Base-by-base conservation (phyloP, 37 sponge, comb jelly and placozoan genomes). In the Diacarnus erythraeanus region DNA sequence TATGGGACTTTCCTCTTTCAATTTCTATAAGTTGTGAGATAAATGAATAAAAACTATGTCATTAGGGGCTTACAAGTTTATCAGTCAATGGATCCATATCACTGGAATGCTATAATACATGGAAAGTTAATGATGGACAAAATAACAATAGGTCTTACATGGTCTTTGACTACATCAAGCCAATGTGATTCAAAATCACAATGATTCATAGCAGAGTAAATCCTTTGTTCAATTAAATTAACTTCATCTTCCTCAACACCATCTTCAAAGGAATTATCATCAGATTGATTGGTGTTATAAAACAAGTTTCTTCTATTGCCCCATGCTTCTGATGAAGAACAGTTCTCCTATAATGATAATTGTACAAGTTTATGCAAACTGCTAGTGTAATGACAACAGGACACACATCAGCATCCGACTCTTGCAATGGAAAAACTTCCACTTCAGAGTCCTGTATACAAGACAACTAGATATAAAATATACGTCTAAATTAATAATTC, bases 221-320 rank as follows among this genome's bases (percentile, higher is more conserved):
- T 66, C 33, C 87, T 71, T 38, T 84, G 77, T 77, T 97, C 94
- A 30, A 97, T 60, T 35, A 80, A 86, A 60, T 87, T 34, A 0
- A 90, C 97, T 58, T 97, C 94, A 36, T 44, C 80, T 80, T 97
- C 94, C 58, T 97, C 97, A 57, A 88, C 84, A 21, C 82, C 91
- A 22, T 87, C 94, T 51, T 74, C 66, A 40, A 27, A 71, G 26
- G 38, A 41, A 40, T 26, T 37, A 54, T 35, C 57, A 35, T 51
- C 58, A 47, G 51, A 12, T 15, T 47, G 51, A 65, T 65, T 30
- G 34, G 21, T 36, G 23, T 42, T 67, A 34, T 43, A 30, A 34
- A 37, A 31, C 12, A 38, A 15, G 1, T 42, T 63, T 27, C n/a
- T 54, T 64, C 64, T 27, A 9, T 43, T 38, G 33, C 38, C 38